Base-by-base conservation (phyloP, 37 sponge, comb jelly and placozoan species). In the Bolinopsis microptera region DNA sequence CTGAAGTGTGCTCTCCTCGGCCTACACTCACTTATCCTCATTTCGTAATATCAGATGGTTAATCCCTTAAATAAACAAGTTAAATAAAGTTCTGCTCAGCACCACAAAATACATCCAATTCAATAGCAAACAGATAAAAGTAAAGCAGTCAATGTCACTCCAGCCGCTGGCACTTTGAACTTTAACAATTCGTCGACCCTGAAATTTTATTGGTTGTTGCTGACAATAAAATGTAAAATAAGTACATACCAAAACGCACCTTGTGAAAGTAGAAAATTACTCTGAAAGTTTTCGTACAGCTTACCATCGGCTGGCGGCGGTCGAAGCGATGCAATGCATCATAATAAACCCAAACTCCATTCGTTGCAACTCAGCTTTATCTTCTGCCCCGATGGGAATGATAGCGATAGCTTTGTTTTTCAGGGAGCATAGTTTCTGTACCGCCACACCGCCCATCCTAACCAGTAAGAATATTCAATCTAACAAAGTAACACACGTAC, bases 111-210 rank as follows among this genome's bases (percentile, higher is more conserved):
- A n/a, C n/a, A n/a, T n/a, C n/a, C n/a, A n/a, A n/a, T n/a, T 77
- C 37, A 77, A 77, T 77, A 77, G 36, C 80, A 77, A 27, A 77
- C 80, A 32, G 80, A 77, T 32, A 77, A 32, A 18, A 77, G 27
- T 27, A 86, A 25, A 0, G 61, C 40, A 1, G 90, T 86, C 25
- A 86, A 48, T 0, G 90, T 41, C 3, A 86, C 24, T 86, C 90
- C 90, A 16, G 61, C 61, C 0, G 90, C 90, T n/a, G 90, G 90
- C 18, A 41, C 90, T 86, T 86, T 86, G 48, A 86, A 86, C 30
- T 34, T 86, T 48, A 86, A 30, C 90, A 86, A 41, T 34, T 86
- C 90, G 31, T 86, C 90, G 2, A 86, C 90, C 90, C 90, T 86
- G 90, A n/a, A n/a, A n/a, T n/a, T n/a, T n/a, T n/a, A n/a, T n/a